These are phyloP conservation scores for Heterotilapia buettikoferi DNA, from an alignment of 2,113 vertebrate species.

Conservation along the genomic window DNA sequence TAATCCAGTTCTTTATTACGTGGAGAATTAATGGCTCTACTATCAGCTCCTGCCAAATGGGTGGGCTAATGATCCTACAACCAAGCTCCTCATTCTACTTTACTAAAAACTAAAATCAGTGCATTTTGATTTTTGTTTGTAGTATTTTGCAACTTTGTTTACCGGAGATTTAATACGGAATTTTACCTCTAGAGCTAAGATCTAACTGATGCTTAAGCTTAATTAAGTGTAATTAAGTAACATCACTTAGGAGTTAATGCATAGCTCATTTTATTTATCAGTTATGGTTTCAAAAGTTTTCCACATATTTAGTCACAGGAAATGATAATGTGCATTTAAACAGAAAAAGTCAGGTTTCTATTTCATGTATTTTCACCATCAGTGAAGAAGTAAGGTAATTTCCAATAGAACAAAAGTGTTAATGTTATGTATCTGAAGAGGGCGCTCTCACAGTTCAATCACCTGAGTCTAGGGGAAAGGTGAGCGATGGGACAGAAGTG, in stretches of 20 bases:
- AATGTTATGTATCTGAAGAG: slow-evolving; percentile 34
- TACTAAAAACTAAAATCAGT: neutral
- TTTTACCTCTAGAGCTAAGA: neutral
- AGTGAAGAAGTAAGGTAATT: neutral
- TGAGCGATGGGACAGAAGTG: neutral
- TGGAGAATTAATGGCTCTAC: neutral
- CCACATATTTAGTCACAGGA: neutral
- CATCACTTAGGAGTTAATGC: neutral
- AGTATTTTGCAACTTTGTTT: neutral
- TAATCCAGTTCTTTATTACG: neutral
- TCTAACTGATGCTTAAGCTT: neutral
- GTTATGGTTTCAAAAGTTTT: neutral
- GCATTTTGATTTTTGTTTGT: neutral
- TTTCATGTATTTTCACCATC: neutral
- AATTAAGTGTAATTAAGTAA: neutral
- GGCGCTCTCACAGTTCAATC: slow-evolving; percentile 41
- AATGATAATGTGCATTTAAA: neutral
- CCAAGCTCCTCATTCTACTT: neutral
- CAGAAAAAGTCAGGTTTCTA: neutral
- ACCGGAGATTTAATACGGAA: neutral
- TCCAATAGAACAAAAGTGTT: neutral
- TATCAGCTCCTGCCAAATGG: rapidly evolving
- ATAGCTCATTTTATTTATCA: neutral
- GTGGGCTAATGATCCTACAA: neutral
- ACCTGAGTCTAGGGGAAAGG: neutral